Evolutionary conservation across 2,888 invertebrate genomes (phyloP), one percentile per base, ranked within the genome.

Genomic region (Chloroclystis v-ata): DNA sequence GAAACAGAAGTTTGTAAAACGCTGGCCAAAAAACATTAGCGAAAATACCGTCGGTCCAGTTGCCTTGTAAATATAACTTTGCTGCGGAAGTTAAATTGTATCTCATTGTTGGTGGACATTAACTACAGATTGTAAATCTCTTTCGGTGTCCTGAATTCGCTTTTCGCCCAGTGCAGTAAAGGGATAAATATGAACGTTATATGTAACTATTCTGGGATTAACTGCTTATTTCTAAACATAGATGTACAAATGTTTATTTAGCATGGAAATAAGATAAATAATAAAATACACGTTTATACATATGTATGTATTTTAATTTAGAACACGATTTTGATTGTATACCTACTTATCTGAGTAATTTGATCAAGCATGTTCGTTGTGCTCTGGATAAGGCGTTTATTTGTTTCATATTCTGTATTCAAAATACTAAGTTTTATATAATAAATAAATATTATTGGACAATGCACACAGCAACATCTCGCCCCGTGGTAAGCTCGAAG

Each of bases 81-180:
- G 76, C 67, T 70, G 70, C 62, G 64, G 67, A 75, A 76, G 79
- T 78, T 78, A 78, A 79, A 82, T 78, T 80, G 78, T 82, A 77
- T 79, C 78, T 80, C 81, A 79, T 81, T 81, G 82, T 81, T 73
- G 69, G 68, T 57, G 72, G 73, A 76, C 78, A 75, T 78, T 82
- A 79, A 81, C 75, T 76, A 75, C 78, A 67, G 73, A 79, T 76
- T 78, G 75, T 83, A 83, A 82, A 82, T 83, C 76, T 81, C 65
- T 63, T 68, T 59, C 60, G 64, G 65, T 70, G 74, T 71, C 66
- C 70, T 58, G 63, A 56, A 55, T 63, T 50, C 59, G 60, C 51
- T 56, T 62, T 68, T 62, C 59, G 56, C 37, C 45, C 44, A 30
- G 37, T 24, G 28, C 29, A 26, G 40, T 39, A 13, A 14, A 40